A percentile compares a stretch with the other conserved stretches of the same genome.
Evolutionary conservation across 2,113 vertebrate species (phyloP).

Genomic region (Ictidomys tridecemlineatus): DNA sequence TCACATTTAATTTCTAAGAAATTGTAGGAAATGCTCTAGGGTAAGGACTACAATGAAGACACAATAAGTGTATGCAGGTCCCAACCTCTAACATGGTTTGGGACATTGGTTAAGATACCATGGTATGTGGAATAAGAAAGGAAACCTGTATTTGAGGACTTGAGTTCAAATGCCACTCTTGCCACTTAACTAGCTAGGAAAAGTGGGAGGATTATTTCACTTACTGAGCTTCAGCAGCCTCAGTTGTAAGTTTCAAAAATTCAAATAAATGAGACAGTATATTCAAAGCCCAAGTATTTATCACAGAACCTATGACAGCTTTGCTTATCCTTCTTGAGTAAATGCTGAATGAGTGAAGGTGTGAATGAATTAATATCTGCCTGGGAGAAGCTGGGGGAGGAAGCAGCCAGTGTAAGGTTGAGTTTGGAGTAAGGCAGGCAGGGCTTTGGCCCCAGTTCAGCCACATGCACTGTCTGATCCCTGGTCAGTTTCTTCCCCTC

Average conservation of each 20-base stretch:
- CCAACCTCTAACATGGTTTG: not conserved
- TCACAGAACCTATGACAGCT: not conserved
- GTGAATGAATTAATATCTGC: not conserved
- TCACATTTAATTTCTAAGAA: not conserved
- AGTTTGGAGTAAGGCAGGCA: not conserved
- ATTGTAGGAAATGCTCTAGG: not conserved
- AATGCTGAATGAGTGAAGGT: not conserved
- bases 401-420: not conserved
- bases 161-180: not conserved
- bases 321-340: not conserved
- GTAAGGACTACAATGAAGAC: not conserved
- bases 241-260: not conserved
- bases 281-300: not conserved
- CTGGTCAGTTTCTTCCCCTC: fast-evolving
- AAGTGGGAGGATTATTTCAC: not conserved
- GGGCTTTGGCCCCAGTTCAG: fast-evolving
- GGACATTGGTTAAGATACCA: not conserved
- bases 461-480: not conserved
- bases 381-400: not conserved
- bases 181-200: not conserved
- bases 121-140: not conserved
- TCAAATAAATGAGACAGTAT: not conserved
- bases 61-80: not conserved
- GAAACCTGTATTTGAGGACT: not conserved
- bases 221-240: not conserved